Conservation (phyloP, 2,113 vertebrate species). For the Crypturellus undulatus region DNA sequence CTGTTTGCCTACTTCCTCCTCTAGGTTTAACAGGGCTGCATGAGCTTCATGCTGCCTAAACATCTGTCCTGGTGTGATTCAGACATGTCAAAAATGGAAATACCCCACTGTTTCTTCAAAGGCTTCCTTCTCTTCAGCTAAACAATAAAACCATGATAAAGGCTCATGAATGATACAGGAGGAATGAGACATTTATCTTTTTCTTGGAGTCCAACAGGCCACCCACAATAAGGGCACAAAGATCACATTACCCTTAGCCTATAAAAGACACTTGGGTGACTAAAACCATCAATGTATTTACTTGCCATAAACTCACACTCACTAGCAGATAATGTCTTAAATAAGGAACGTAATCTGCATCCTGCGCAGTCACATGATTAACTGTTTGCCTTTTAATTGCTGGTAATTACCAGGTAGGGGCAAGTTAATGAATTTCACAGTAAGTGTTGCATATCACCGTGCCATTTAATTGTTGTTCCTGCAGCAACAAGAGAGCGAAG, state of each 20-base stretch:
- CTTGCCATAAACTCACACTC: neutral
- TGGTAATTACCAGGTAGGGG: neutral
- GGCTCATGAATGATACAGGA: neutral
- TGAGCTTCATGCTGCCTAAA: neutral
- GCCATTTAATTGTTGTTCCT: neutral
- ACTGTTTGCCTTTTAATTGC: conserved; percentile 24
- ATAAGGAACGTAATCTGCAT: neutral
- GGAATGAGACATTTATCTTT: neutral
- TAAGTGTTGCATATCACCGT: rapidly evolving
- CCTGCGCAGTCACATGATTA: neutral
- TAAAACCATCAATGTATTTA: neutral
- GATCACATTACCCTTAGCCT: neutral
- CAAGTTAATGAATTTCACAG: conserved; percentile 25
- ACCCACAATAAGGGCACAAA: neutral
- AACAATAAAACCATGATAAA: neutral
- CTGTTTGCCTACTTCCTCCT: neutral
- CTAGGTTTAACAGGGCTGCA: neutral
- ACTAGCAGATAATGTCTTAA: neutral
- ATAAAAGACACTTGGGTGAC: neutral
- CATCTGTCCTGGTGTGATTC: neutral
- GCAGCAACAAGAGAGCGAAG: neutral
- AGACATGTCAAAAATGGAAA: neutral
- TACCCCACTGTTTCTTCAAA: neutral
- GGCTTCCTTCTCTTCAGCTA: neutral
- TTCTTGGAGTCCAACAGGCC: neutral